phyloP scores from a whole-genome alignment of 2,113 vertebrate species.

The Chlorocebus sabaeus region DNA sequence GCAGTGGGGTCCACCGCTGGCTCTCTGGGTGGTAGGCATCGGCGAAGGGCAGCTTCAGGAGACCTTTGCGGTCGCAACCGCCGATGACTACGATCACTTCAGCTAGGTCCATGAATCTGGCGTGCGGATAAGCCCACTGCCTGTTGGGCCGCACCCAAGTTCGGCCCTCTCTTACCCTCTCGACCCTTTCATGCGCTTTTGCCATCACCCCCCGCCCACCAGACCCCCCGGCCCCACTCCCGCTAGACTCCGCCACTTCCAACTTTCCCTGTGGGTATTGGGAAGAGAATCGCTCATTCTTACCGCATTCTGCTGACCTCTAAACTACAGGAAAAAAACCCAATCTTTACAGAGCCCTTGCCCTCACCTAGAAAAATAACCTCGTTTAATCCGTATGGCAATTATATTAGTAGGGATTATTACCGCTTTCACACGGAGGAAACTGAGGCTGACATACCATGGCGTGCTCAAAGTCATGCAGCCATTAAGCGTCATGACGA shows the following conservation, averaged over 20 bases:
- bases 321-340: background rate
- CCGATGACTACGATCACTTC: conserved; percentile 88
- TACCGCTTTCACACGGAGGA: background rate
- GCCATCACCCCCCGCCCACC: fast-evolving
- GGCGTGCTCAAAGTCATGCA: background rate
- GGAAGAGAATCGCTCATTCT: background rate
- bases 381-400: background rate
- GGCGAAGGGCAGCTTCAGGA: conserved; percentile 82
- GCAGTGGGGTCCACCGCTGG: conserved; percentile 82
- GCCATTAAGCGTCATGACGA: background rate
- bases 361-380: background rate
- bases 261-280: background rate
- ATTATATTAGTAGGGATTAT: background rate
- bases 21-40: conserved; percentile 83
- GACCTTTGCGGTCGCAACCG: conserved; percentile 85
- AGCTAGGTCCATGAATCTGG: conserved; percentile 84
- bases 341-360: background rate
- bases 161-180: background rate
- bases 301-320: background rate
- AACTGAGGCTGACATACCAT: background rate
- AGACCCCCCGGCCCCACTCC: too few species aligned
- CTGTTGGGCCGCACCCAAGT: background rate
- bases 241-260: background rate
- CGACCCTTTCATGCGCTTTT: background rate
- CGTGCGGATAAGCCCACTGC: background rate